phyloP scores from a whole-genome alignment of 2,113 vertebrate genomes.

The Motacilla alba region DNA sequence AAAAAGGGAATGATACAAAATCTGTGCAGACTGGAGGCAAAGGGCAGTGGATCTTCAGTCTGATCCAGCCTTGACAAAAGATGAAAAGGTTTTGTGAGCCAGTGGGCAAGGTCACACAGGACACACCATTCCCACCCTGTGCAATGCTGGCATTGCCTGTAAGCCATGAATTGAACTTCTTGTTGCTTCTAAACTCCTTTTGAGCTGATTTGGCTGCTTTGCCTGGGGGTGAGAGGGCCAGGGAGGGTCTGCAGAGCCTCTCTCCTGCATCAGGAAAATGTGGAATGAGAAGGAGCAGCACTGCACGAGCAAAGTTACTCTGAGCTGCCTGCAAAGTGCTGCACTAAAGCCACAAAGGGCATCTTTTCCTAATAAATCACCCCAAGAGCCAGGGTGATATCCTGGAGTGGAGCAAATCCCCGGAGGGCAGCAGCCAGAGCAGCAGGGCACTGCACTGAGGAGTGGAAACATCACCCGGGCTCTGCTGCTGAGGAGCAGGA shows the following conservation, averaged over 20 bases:
- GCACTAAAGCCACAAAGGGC: background rate
- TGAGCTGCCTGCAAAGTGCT: background rate
- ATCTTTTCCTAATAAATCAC: background rate
- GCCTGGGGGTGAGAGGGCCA: background rate
- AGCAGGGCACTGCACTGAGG: accelerated
- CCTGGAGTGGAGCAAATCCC: background rate
- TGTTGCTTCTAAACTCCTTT: background rate
- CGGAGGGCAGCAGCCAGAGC: background rate
- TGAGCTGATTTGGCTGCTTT: background rate
- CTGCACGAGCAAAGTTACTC: accelerated
- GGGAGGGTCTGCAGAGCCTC: background rate
- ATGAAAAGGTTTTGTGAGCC: background rate
- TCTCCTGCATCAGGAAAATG: background rate
- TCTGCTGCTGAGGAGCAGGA: background rate
- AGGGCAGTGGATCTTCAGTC: background rate
- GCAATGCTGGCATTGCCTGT: accelerated
- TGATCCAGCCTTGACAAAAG: background rate
- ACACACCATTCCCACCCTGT: background rate
- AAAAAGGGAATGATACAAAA: background rate
- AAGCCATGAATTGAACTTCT: background rate
- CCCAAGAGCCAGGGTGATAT: background rate
- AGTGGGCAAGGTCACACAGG: background rate
- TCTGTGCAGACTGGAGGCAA: background rate
- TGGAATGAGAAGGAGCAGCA: background rate
- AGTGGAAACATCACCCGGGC: background rate